Percentiles rank a stretch among this genome's conserved stretches.
These are phyloP conservation scores for Melanostigma gelatinosum DNA, from an alignment of 2,113 vertebrate species.

Conservation along the genomic window DNA sequence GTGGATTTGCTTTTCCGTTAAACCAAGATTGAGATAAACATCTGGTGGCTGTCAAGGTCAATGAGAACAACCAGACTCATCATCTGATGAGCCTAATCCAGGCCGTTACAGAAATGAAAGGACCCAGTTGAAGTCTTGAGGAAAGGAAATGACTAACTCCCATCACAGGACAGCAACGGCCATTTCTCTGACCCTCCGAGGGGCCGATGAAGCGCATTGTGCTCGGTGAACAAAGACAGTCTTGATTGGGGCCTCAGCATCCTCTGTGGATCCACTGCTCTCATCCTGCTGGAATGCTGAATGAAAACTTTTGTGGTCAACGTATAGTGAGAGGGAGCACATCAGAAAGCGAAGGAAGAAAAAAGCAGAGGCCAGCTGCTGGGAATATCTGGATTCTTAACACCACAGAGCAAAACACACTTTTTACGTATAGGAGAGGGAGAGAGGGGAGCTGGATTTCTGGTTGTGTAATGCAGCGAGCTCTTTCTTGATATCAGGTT, in stretches of 20 bases:
- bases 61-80: conserved; percentile 37
- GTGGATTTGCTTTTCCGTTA: conserved; percentile 40
- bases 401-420: conserved; percentile 70
- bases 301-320: conserved; percentile 63
- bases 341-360: conserved; percentile 27
- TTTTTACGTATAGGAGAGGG: conserved; percentile 47
- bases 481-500: conserved; percentile 55
- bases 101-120: conserved; percentile 21
- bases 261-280: conserved; percentile 59
- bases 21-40: conserved; percentile 39
- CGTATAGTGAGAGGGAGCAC: conserved; percentile 26
- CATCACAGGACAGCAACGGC: conserved; percentile 26
- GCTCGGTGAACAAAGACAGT: conserved; percentile 66
- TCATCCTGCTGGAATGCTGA: conserved; percentile 76
- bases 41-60: conserved; percentile 45
- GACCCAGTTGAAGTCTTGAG: conserved; percentile 29
- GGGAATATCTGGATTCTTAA: conserved; percentile 59
- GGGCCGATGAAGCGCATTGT: conserved; percentile 43
- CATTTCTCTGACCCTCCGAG: conserved; percentile 12
- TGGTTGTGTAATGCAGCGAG: conserved; percentile 60
- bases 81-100: conserved; percentile 56
- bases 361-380: conserved; percentile 51
- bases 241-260: conserved; percentile 71
- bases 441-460: conserved; percentile 34
- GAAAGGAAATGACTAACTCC: conserved; percentile 27